Conservation (phyloP, 2,888 invertebrate species). For the Odontomyia ornata region DNA sequence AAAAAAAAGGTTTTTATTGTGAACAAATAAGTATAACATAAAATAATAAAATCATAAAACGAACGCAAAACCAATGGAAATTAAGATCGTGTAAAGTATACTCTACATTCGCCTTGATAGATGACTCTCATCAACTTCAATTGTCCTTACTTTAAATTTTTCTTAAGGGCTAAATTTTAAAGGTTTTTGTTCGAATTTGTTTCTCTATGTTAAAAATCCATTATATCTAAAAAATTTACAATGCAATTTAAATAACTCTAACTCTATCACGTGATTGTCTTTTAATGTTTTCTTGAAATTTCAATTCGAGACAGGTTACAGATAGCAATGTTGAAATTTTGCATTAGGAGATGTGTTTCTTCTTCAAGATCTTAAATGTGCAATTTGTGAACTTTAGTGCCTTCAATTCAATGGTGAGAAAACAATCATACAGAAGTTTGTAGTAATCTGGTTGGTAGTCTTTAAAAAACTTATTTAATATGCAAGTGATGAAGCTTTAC, state of each 20-base stretch:
- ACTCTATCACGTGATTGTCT: slow-evolving; percentile 6
- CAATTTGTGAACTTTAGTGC: too few relatives aligned
- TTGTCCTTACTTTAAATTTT: neutral
- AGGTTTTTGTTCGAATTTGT: neutral
- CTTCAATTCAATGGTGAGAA: too few relatives aligned
- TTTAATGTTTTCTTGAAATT: neutral
- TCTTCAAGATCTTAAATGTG: too few relatives aligned
- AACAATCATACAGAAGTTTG: too few relatives aligned
- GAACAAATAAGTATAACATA: slow-evolving; percentile 4
- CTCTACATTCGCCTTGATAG: neutral
- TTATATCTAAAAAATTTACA: neutral
- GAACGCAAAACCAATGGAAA: neutral
- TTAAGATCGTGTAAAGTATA: too few relatives aligned
- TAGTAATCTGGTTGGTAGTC: too few relatives aligned
- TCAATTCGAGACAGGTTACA: neutral
- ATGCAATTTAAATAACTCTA: slow-evolving; percentile 4
- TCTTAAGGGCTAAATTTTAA: neutral
- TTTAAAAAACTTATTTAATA: too few relatives aligned
- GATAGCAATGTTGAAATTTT: too few relatives aligned
- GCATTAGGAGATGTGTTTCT: too few relatives aligned
- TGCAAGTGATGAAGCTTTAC: too few relatives aligned
- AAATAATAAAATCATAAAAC: neutral
- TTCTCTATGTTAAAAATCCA: neutral
- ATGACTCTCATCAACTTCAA: neutral
- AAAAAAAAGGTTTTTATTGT: neutral